Evolutionary conservation across 2,888 invertebrate genomes (phyloP), one percentile per base, ranked within the genome.

Genomic region (Bombyx huttoni): DNA sequence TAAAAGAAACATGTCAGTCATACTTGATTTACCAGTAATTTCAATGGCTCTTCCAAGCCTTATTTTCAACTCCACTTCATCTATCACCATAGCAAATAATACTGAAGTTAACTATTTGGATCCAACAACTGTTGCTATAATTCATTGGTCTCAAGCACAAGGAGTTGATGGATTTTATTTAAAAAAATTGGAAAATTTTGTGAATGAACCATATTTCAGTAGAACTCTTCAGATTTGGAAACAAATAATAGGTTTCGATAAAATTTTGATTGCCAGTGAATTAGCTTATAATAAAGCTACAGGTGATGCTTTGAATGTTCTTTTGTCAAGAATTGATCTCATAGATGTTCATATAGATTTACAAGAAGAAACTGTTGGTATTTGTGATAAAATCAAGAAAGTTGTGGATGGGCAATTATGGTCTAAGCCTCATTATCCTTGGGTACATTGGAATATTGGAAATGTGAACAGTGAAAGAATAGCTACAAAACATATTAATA

Each of bases 81-180:
- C 73, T 52, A 60, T 70, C 49, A 61, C 74, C 51, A 83, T 89
- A 59, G 59, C 81, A 1, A 89, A 94, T 50, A 89, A 92, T 55
- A 68, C 74, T 40, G 53, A 70, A 50, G 64, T 66, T 35, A 72
- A 62, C 50, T 71, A 70, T 53, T 62, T 67, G 56, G 87, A 88
- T 60, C 64, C 68, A 35, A 86, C 85, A 51, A 73, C 86, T 51
- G 67, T 64, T 52, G 83, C 86, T 9, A 79, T 86, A 51, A 70
- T 70, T 8, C 77, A 70, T 62, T 87, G 85, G 80, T 70, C 77
- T n/a, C 67, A 91, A 33, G 81, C 89, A n/a, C 89, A 91, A 57
- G 95, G 94, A 8, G 94, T 97, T 3, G 95, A 97, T 78, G 98
- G 98, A 0, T 96, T 98, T 76, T 96, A 96, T 72, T 81, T 98